Conservation (phyloP, 1,140 invertebrate species). For the Nautilus pompilius region DNA sequence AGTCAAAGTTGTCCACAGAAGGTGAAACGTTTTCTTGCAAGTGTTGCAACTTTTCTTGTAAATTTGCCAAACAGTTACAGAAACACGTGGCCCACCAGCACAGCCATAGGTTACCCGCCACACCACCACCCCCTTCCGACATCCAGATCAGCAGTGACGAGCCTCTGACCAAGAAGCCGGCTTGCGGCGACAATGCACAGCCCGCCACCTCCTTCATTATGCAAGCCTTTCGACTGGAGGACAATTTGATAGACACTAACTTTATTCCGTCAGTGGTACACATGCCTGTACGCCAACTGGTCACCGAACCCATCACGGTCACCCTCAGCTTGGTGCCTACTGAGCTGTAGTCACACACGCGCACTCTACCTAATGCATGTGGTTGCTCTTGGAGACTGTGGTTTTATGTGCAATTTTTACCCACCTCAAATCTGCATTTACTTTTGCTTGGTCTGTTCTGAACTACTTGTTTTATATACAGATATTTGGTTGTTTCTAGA, state of each 20-base stretch:
- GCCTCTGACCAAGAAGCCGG: too few species aligned
- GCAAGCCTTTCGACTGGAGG: slow-evolving; percentile 76
- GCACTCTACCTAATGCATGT: neutral
- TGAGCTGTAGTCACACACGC: slow-evolving; percentile 16
- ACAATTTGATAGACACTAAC: slow-evolving; percentile 53
- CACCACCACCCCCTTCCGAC: too few species aligned
- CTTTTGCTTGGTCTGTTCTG: neutral
- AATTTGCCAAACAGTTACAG: slow-evolving; percentile 35
- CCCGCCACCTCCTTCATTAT: slow-evolving; percentile 66
- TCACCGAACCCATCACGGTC: slow-evolving; percentile 76
- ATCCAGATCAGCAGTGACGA: too few species aligned
- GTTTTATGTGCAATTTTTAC: neutral
- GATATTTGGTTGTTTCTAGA: slow-evolving; percentile 4
- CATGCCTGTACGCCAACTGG: slow-evolving; percentile 81
- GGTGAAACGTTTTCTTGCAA: slow-evolving; percentile 14
- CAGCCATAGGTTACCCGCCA: slow-evolving; percentile 11
- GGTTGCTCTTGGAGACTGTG: neutral
- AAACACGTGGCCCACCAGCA: slow-evolving; percentile 32
- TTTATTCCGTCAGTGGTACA: slow-evolving; percentile 86
- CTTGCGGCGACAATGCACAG: too few species aligned
- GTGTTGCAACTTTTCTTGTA: slow-evolving; percentile 31
- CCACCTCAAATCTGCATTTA: slow-evolving; percentile 2
- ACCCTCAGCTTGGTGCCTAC: slow-evolving; percentile 89
- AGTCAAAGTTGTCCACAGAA: slow-evolving; percentile 2
- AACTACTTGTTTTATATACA: neutral